These are phyloP conservation scores for Sinocyclocheilus grahami DNA, from an alignment of 2,113 vertebrate genomes.

Conservation along the genomic window DNA sequence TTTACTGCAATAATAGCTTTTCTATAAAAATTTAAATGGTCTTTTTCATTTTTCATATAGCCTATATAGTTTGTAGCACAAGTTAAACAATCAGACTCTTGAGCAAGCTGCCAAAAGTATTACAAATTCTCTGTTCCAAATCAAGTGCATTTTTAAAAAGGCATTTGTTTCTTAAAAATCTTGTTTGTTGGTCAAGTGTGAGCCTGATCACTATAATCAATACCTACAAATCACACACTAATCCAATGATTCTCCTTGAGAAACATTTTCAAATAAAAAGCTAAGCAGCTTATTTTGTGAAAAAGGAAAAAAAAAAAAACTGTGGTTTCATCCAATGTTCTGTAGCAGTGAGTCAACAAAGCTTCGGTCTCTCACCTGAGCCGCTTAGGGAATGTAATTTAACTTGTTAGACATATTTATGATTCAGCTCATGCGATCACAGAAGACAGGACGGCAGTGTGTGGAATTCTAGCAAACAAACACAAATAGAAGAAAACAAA, in stretches of 20 bases:
- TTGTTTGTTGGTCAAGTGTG: background rate
- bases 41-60: too few species aligned
- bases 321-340: background rate
- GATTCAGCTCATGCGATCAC: background rate
- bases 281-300: background rate
- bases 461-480: conserved; percentile 22
- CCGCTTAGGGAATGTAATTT: conserved; percentile 21
- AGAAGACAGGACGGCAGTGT: background rate
- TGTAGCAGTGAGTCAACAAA: background rate
- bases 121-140: background rate
- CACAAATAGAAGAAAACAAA: background rate
- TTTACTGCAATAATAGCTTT: too few species aligned
- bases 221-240: conserved; percentile 38
- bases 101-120: background rate
- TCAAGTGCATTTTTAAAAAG: background rate
- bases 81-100: background rate
- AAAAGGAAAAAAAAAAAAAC: background rate
- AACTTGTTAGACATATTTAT: conserved; percentile 36
- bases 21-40: too few species aligned
- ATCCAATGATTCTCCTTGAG: conserved; percentile 1
- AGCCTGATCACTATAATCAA: conserved; percentile 16
- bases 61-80: background rate
- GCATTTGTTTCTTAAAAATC: conserved; percentile 13
- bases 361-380: background rate
- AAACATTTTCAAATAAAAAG: conserved; percentile 28